Base-by-base conservation (phyloP, 2,113 vertebrate species). In the Marcusenius ussheri region DNA sequence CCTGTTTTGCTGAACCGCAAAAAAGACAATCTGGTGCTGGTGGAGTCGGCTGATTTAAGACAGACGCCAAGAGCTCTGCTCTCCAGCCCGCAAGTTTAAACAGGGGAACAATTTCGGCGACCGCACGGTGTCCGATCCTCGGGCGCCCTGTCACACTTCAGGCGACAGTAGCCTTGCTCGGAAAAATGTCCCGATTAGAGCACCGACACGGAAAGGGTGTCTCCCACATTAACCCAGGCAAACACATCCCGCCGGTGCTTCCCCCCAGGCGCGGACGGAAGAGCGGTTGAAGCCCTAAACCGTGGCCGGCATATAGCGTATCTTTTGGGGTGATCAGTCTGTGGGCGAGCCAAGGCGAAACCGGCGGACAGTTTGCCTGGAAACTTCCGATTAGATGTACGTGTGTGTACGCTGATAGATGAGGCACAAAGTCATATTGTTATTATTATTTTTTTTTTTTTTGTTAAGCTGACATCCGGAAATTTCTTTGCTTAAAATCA, bases 1-100 rank as follows among this genome's bases (percentile, higher is more conserved):
- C 35, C 35, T 77, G 35, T 35, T 77, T 77, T 77, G 74, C 35
- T 39, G 74, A 77, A 77, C 74, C 74, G 35, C 74, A 77, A 42
- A 77, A 77, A 77, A 77, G 74, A 42, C 74, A 77, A 35, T 77
- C 74, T 77, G 74, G 74, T 77, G 31, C n/a, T 77, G 74, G 74
- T 42, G 74, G 13, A 19, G 15, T 19, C 35, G 74, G 74, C 74
- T 77, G 74, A 77, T 42, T 77, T 77, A 19, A 77, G 74, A 42
- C 74, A 77, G 74, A 42, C 74, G 15, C 74, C 74, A 39, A 17
- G 5, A 77, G 62, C 9, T 70, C n/a, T 70, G 62, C n/a, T 70
- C 62, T 70, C 62, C 62, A 70, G 62, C 62, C 62, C 9, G 62
- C 62, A 70, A 31, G 62, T 70, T 70, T 31, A 70, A 70, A 27